phyloP scores from a whole-genome alignment of 2,888 invertebrate genomes.

The Apotomis capreana region DNA sequence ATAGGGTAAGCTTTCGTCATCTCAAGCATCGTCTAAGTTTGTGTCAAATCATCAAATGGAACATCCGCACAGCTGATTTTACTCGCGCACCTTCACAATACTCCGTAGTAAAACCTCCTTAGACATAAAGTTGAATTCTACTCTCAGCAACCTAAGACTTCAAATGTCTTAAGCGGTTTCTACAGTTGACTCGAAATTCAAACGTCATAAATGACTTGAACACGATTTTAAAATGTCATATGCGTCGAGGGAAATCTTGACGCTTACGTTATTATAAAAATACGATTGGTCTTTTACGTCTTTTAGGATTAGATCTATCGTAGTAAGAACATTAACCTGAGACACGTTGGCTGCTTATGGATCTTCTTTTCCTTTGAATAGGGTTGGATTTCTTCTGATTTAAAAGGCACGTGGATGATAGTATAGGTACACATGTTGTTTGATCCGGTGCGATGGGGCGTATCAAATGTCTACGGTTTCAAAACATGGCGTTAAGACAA shows the following conservation, averaged over 20 bases:
- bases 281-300: too few species aligned
- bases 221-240: too few species aligned
- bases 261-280: too few species aligned
- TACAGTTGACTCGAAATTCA: too few species aligned
- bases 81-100: slow-evolving; percentile 67
- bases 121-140: slow-evolving; percentile 42
- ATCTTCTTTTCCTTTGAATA: slow-evolving; percentile 43
- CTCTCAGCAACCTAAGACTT: slow-evolving; percentile 26
- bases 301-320: neutral
- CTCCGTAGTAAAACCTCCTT: slow-evolving; percentile 51
- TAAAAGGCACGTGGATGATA: slow-evolving; percentile 70
- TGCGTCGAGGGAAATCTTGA: too few species aligned
- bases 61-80: slow-evolving; percentile 70
- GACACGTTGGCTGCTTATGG: slow-evolving; percentile 41
- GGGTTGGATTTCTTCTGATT: neutral
- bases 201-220: too few species aligned
- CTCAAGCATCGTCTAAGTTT: slow-evolving; percentile 44
- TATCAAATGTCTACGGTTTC: slow-evolving; percentile 71
- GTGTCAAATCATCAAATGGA: slow-evolving; percentile 29
- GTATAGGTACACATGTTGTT: slow-evolving; percentile 75
- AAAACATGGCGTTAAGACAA: slow-evolving; percentile 68
- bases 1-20: slow-evolving; percentile 46
- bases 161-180: slow-evolving; percentile 36
- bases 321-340: slow-evolving; percentile 42
- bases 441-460: slow-evolving; percentile 79